These are phyloP conservation scores for Holcopasites calliopsidis DNA, from an alignment of 1,140 invertebrate genomes.

Conservation along the genomic window DNA sequence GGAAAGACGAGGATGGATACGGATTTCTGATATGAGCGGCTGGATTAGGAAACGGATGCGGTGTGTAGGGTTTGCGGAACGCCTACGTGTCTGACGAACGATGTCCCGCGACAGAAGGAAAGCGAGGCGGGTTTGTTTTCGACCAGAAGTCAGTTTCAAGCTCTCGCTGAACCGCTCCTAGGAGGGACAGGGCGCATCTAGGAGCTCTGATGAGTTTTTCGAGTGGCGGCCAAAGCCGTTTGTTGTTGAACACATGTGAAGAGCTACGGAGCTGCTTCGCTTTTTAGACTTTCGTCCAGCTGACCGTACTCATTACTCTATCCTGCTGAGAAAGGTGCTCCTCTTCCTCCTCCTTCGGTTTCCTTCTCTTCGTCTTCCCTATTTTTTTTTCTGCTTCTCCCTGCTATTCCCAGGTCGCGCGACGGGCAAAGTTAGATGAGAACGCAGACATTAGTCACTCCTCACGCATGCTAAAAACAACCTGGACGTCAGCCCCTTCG, in stretches of 20 bases:
- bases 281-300: conserved; percentile 66
- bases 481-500: too few species aligned
- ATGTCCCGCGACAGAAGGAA: too few species aligned
- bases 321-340: conserved; percentile 55
- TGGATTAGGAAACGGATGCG: too few species aligned
- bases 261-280: conserved; percentile 61
- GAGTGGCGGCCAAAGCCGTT: conserved; percentile 64
- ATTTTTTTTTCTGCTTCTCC: conserved; percentile 40
- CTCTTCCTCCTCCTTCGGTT: conserved; percentile 31
- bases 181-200: conserved; percentile 40
- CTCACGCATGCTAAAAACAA: neutral
- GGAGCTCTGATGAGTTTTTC: conserved; percentile 72
- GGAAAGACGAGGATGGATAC: neutral
- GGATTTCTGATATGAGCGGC: too few species aligned
- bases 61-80: too few species aligned
- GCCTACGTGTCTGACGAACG: too few species aligned
- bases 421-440: conserved; percentile 25
- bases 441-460: conserved; percentile 33
- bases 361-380: neutral
- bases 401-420: conserved; percentile 20
- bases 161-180: conserved; percentile 17
- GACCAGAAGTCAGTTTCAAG: neutral
- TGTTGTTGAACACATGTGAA: conserved; percentile 64
- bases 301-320: conserved; percentile 63
- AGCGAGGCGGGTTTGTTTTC: neutral